Conservation (phyloP, 2,888 invertebrate genomes). For the Byasa hedistus region DNA sequence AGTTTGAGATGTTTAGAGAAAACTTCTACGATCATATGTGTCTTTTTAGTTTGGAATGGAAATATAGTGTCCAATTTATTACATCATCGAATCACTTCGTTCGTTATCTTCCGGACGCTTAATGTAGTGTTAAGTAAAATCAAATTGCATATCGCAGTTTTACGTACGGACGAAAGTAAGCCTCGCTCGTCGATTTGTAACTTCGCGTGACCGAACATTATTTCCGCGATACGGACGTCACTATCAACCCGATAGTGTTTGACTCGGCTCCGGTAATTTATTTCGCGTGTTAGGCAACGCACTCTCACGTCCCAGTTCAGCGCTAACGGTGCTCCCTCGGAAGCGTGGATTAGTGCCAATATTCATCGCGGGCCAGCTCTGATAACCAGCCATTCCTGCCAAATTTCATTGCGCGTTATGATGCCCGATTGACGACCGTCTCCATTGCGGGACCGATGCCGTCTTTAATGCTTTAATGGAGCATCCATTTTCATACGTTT, state of each 20-base stretch:
- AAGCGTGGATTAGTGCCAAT: constrained; percentile 39
- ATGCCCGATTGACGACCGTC: constrained; percentile 45
- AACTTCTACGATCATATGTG: too few relatives aligned
- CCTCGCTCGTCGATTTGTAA: constrained; percentile 11
- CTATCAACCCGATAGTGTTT: constrained; percentile 18
- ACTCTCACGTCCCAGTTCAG: constrained; percentile 29
- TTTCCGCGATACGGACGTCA: constrained; percentile 13
- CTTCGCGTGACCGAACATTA: constrained; percentile 17
- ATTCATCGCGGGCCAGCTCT: constrained; percentile 41
- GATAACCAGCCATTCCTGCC: constrained; percentile 61
- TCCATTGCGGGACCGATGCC: constrained; percentile 37
- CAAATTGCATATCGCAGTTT: neutral
- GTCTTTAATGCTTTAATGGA: too few relatives aligned
- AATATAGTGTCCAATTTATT: too few relatives aligned
- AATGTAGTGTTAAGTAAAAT: neutral
- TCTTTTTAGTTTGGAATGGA: too few relatives aligned
- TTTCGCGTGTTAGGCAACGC: constrained; percentile 24
- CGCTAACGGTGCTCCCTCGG: constrained; percentile 32
- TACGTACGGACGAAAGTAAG: neutral
- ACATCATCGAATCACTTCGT: too few relatives aligned
- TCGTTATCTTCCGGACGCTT: too few relatives aligned
- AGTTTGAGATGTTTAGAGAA: too few relatives aligned
- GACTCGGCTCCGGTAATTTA: constrained; percentile 16
- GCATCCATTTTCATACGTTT: too few relatives aligned
- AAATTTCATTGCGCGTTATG: constrained; percentile 58